These are phyloP conservation scores for Neodiprion lecontei DNA, from an alignment of 1,140 invertebrate genomes.

Conservation along the genomic window DNA sequence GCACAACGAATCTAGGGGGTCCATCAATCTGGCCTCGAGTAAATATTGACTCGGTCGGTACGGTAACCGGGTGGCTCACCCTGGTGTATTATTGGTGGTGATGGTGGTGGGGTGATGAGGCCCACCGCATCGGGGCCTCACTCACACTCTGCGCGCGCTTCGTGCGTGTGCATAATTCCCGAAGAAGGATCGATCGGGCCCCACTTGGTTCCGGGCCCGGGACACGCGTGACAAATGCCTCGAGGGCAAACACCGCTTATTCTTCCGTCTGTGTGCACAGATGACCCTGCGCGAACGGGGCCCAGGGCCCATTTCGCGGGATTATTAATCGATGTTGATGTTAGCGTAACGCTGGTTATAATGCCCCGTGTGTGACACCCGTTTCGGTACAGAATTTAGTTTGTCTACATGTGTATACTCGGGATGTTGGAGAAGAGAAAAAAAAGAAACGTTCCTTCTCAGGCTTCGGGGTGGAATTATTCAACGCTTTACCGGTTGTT, in stretches of 20 bases:
- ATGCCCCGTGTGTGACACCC: not conserved
- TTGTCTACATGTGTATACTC: not conserved
- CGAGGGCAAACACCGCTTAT: conserved; percentile 51
- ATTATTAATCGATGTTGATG: conserved; percentile 4
- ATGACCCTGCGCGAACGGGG: conserved; percentile 10
- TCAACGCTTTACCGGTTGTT: too few species aligned
- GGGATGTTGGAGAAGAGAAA: too few species aligned
- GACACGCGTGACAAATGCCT: conserved; percentile 64
- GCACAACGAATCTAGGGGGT: conserved; percentile 30
- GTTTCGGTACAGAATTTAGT: not conserved
- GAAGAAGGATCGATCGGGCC: not conserved
- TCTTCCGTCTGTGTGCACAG: conserved; percentile 58
- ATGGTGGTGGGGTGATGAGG: conserved; percentile 36
- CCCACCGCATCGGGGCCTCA: conserved; percentile 31
- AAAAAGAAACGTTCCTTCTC: not conserved
- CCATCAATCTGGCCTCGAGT: conserved; percentile 60
- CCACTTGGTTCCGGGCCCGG: conserved; percentile 36
- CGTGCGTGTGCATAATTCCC: not conserved
- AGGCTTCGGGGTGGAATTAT: not conserved
- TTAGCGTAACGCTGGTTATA: not conserved
- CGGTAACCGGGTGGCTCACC: conserved; percentile 59
- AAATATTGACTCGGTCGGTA: conserved; percentile 61
- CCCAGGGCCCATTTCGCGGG: not conserved
- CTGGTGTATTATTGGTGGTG: conserved; percentile 40
- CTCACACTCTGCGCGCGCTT: not conserved